These are phyloP conservation scores for Aplochiton taeniatus DNA, from an alignment of 2,797 vertebrate genomes.

Conservation along the genomic window DNA sequence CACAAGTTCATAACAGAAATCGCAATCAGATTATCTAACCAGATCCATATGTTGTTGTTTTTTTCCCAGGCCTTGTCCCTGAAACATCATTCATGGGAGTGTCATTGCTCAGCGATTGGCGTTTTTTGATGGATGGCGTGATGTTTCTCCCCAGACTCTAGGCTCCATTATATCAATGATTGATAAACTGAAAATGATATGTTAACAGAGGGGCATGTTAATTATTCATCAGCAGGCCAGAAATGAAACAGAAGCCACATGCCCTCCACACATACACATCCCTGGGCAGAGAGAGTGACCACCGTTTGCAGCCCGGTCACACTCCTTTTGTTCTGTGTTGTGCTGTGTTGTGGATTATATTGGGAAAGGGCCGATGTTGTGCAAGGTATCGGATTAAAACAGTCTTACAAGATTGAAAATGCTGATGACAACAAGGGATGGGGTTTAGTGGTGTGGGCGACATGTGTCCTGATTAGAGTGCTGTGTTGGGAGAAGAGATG, in stretches of 20 bases:
- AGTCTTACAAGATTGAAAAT: slow-evolving; percentile 26
- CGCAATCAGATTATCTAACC: too few species aligned
- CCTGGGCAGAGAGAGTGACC: background rate
- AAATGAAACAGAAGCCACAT: slow-evolving; percentile 12
- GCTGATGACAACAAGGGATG: slow-evolving; percentile 36
- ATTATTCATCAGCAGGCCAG: slow-evolving; percentile 52
- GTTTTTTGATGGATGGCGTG: slow-evolving; percentile 16
- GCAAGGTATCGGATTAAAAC: slow-evolving; percentile 26
- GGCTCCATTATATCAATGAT: slow-evolving; percentile 22
- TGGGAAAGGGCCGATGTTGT: slow-evolving; percentile 26
- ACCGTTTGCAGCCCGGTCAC: background rate
- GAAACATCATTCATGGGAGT: background rate
- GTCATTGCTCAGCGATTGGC: slow-evolving; percentile 9
- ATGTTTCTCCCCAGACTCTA: slow-evolving; percentile 28
- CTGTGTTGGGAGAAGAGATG: slow-evolving; percentile 22
- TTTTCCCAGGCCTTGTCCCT: too few species aligned
- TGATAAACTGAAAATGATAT: slow-evolving; percentile 36
- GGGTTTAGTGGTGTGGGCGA: slow-evolving; percentile 29
- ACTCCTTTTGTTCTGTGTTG: slow-evolving; percentile 20
- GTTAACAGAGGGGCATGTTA: slow-evolving; percentile 43
- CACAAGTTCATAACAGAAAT: too few species aligned
- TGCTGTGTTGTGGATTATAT: slow-evolving; percentile 20
- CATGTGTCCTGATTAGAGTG: slow-evolving; percentile 45
- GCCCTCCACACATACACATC: slow-evolving; percentile 2
- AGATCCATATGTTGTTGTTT: too few species aligned